Conservation (phyloP, 1,140 invertebrate species). For the Drosophila albomicans region DNA sequence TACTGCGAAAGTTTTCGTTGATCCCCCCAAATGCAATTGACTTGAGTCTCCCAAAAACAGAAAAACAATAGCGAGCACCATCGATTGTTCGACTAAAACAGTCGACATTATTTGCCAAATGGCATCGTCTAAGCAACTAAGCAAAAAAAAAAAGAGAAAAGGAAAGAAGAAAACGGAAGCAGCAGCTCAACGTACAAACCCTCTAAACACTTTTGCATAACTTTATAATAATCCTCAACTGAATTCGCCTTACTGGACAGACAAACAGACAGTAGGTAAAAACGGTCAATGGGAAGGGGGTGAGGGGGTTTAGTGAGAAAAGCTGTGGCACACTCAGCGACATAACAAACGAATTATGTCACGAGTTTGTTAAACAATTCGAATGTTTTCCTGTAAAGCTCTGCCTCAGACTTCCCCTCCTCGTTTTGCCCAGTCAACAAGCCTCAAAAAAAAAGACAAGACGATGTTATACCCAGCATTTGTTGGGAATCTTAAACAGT, state of each 20-base stretch:
- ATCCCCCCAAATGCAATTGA: constrained; percentile 20
- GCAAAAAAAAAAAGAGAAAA: not conserved
- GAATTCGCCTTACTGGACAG: constrained; percentile 41
- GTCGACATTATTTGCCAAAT: constrained; percentile 23
- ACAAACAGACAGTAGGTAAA: not conserved
- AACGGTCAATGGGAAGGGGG: not conserved
- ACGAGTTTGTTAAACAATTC: constrained; percentile 65
- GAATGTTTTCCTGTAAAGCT: constrained; percentile 51
- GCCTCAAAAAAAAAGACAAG: constrained; percentile 8
- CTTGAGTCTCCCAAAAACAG: too few species aligned
- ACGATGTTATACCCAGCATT: constrained; percentile 14
- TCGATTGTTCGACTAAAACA: not conserved
- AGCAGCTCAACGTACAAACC: constrained; percentile 21
- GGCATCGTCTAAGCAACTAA: constrained; percentile 12
- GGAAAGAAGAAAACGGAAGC: not conserved
- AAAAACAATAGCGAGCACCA: not conserved
- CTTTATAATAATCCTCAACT: constrained; percentile 51
- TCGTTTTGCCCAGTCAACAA: constrained; percentile 23
- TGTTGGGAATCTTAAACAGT: not conserved
- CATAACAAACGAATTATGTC: constrained; percentile 62
- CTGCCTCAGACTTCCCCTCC: not conserved
- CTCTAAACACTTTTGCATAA: constrained; percentile 53
- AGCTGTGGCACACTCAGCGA: constrained; percentile 40
- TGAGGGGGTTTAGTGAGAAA: not conserved
- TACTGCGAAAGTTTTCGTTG: constrained; percentile 33